A percentile compares a stretch with the other conserved stretches of the same genome.
Evolutionary conservation across 1,140 invertebrate genomes (phyloP).

Genomic region (Aleiodes sp.): DNA sequence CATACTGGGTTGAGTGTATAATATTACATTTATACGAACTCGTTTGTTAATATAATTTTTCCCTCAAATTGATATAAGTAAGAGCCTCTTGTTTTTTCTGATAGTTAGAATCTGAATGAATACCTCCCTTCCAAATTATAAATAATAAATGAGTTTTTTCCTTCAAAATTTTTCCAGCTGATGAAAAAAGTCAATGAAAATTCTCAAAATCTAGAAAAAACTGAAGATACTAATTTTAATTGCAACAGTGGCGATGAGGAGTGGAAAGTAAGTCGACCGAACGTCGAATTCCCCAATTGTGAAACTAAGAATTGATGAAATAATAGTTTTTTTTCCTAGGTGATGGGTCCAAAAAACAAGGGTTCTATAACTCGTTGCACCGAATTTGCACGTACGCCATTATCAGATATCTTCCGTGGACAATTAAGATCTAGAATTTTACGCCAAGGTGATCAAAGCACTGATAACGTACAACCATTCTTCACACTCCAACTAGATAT

Average conservation of each 20-base stretch:
- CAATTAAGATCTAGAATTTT: slow-evolving; percentile 86
- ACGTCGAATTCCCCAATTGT: slow-evolving; percentile 19
- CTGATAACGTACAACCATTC: slow-evolving; percentile 90
- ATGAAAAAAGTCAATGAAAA: slow-evolving; percentile 73
- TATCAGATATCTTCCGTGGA: slow-evolving; percentile 92
- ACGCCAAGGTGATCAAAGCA: slow-evolving; percentile 77
- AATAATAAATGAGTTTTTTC: slow-evolving; percentile 18
- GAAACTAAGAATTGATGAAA: slow-evolving; percentile 17
- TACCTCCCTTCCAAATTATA: too few species aligned
- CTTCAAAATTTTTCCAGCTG: slow-evolving; percentile 65
- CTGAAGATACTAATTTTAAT: slow-evolving; percentile 55
- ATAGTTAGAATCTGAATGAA: too few species aligned
- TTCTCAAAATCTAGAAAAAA: slow-evolving; percentile 46
- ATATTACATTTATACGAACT: too few species aligned
- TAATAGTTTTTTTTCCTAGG: slow-evolving; percentile 40
- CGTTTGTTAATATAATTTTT: too few species aligned
- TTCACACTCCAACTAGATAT: slow-evolving; percentile 94
- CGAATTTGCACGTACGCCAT: slow-evolving; percentile 83
- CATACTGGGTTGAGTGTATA: too few species aligned
- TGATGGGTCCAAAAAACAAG: slow-evolving; percentile 88
- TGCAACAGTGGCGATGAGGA: slow-evolving; percentile 71
- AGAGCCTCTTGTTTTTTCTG: too few species aligned
- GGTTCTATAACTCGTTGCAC: slow-evolving; percentile 84
- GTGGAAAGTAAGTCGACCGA: slow-evolving; percentile 73
- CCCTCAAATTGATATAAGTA: too few species aligned